Evolutionary conservation across 2,797 vertebrate species (phyloP), one percentile per base, ranked within the genome.

Genomic region (Silurus aristotelis): DNA sequence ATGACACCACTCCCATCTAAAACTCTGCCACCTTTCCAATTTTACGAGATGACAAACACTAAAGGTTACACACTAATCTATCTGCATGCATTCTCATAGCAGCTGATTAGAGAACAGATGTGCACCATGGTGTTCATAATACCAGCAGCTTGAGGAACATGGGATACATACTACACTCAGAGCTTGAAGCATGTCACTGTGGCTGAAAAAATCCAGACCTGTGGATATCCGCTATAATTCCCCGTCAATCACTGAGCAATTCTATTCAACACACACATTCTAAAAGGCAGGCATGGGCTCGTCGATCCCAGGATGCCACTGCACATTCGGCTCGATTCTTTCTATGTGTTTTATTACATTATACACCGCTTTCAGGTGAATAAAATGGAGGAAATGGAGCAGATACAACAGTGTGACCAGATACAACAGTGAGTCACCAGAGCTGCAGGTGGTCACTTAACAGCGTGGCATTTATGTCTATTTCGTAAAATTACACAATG

Each of bases 251-350:
- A 86, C 27, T 52, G 15, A 82, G 52, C 82, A 80, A 79, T 31
- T 80, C 80, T 81, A n/a, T 85, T 71, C 88, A 89, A 90, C 86
- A 90, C 85, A 91, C 87, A 89, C 87, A 87, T 86, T 87, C 80
- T 84, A 89, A 48, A 38, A 76, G 92, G 91, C 93, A 94, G 91
- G 93, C 92, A 93, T 87, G 63, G 89, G 93, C 92, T 91, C 89
- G 93, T 90, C 78, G 10, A 17, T 80, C 82, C 67, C 75, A 27
- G 73, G 85, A 86, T 79, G 82, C 60, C 20, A 15, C 46, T 10
- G 94, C 76, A 92, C 89, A 91, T 88, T 83, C 56, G 87, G 83
- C 80, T 73, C 82, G 85, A 86, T 89, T 86, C 91, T 80, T 84
- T 90, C 90, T 88, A 90, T 77, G 87, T 61, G 31, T 46, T 79